phyloP scores from a whole-genome alignment of 2,888 invertebrate genomes.

The Mythimna pallens region DNA sequence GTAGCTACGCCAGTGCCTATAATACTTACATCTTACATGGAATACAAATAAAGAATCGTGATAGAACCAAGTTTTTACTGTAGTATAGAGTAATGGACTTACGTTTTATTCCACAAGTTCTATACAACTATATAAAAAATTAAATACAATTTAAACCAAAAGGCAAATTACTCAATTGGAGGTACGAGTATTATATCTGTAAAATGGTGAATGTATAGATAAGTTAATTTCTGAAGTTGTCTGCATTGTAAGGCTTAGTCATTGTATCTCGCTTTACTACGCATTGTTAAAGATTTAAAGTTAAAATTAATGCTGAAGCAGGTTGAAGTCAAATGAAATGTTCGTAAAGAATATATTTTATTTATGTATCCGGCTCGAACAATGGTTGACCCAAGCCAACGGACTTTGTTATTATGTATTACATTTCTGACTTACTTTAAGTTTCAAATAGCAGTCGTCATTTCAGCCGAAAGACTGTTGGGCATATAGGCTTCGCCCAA shows the following conservation, averaged over 20 bases:
- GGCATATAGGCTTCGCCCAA: too few relatives aligned
- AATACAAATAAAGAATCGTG: not conserved
- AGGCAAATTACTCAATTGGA: not conserved
- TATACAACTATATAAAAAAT: not conserved
- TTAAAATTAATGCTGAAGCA: not conserved
- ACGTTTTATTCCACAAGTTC: constrained; percentile 4
- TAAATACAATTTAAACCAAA: constrained; percentile 10
- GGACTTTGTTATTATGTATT: not conserved
- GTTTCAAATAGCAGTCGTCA: too few relatives aligned
- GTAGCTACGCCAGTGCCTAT: too few relatives aligned
- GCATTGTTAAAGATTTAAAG: constrained; percentile 13
- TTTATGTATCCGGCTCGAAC: constrained; percentile 3
- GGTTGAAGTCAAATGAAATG: not conserved
- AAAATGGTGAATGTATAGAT: constrained; percentile 1
- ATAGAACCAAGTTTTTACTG: not conserved
- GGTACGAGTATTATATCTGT: not conserved
- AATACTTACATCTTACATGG: too few relatives aligned
- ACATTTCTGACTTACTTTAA: not conserved
- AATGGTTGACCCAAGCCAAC: constrained; percentile 9
- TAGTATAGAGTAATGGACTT: not conserved
- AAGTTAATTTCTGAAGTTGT: constrained; percentile 4
- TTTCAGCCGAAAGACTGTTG: too few relatives aligned
- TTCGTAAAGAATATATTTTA: constrained; percentile 11
- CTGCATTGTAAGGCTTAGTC: constrained; percentile 11
- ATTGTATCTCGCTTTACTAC: constrained; percentile 9